These are phyloP conservation scores for Molothrus ater DNA, from an alignment of 2,797 vertebrate species.

Conservation along the genomic window DNA sequence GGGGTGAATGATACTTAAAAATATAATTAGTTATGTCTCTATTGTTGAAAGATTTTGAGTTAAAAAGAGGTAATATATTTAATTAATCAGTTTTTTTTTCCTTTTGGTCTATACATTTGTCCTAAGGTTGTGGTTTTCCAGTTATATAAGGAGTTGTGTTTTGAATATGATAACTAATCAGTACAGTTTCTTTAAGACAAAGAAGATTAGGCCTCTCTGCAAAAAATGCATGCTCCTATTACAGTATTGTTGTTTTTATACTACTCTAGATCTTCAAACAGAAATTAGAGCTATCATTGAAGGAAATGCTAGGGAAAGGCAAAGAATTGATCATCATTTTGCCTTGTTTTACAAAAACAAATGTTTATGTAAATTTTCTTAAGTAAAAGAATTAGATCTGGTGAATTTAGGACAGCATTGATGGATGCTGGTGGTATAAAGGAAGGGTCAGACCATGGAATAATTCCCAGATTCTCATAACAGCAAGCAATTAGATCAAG, in stretches of 20 bases:
- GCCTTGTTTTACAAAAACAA: background rate
- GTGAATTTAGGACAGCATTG: conserved; percentile 35
- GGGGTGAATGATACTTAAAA: background rate
- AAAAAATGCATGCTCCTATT: background rate
- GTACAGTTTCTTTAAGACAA: background rate
- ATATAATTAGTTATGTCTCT: conserved; percentile 44
- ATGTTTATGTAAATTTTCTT: background rate
- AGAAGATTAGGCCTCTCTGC: background rate
- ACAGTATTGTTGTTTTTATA: background rate
- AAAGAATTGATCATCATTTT: background rate
- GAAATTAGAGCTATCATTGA: background rate
- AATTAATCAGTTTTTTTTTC: background rate
- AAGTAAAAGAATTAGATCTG: background rate
- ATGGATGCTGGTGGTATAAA: conserved; percentile 69
- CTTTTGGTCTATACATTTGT: background rate
- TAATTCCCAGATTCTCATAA: conserved; percentile 67
- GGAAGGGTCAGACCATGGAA: conserved; percentile 66
- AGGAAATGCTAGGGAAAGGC: conserved; percentile 15
- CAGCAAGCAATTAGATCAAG: conserved; percentile 7
- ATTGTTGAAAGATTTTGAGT: conserved; percentile 61
- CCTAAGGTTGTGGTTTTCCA: background rate
- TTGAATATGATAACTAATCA: background rate
- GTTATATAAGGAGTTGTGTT: background rate
- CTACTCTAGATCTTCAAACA: background rate
- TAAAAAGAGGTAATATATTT: conserved; percentile 56